Conservation (phyloP, 2,888 invertebrate genomes). For the Andricus quercusramuli region DNA sequence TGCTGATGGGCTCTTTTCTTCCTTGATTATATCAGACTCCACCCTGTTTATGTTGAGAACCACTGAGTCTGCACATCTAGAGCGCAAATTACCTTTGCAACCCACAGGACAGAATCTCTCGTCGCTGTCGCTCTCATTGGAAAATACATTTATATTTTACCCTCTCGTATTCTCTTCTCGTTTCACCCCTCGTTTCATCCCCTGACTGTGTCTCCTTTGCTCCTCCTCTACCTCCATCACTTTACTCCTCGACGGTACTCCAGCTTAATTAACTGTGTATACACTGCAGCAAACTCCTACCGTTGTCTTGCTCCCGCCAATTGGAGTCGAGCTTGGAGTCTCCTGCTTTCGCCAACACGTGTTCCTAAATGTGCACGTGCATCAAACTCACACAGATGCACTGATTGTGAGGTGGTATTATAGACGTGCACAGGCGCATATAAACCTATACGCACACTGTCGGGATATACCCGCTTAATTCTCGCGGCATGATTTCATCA, state of each 20-base stretch:
- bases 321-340: slow-evolving; percentile 67
- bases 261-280: slow-evolving; percentile 78
- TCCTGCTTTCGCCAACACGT: slow-evolving; percentile 43
- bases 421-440: slow-evolving; percentile 56
- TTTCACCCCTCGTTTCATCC: slow-evolving; percentile 44
- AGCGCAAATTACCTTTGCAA: slow-evolving; percentile 72
- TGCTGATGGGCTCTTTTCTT: neutral
- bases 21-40: neutral
- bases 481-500: slow-evolving; percentile 75
- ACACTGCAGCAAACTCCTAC: slow-evolving; percentile 76
- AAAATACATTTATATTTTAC: slow-evolving; percentile 39
- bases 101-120: slow-evolving; percentile 60
- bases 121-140: slow-evolving; percentile 45
- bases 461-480: slow-evolving; percentile 68
- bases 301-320: slow-evolving; percentile 76
- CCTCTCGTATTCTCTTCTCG: slow-evolving; percentile 51
- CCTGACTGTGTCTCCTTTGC: slow-evolving; percentile 41
- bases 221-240: slow-evolving; percentile 43
- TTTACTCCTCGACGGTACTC: slow-evolving; percentile 66
- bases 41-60: slow-evolving; percentile 60
- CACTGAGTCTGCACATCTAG: slow-evolving; percentile 70
- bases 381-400: neutral
- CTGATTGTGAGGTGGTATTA: slow-evolving; percentile 16
- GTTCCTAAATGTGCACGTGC: slow-evolving; percentile 43
- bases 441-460: slow-evolving; percentile 47